Conservation (phyloP, 2,888 invertebrate species). For the Melanchra persicariae region DNA sequence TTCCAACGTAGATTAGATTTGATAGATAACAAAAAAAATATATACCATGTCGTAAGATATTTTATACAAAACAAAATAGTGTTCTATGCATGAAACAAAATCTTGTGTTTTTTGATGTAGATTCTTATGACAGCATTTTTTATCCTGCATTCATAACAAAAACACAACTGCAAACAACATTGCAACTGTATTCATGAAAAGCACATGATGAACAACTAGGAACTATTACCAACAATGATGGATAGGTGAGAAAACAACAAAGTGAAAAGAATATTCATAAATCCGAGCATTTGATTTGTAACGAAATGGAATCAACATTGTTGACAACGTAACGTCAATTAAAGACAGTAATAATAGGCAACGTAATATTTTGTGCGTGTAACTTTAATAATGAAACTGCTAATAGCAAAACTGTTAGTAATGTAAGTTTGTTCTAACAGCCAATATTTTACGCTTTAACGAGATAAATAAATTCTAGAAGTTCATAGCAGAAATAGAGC, state of each 20-base stretch:
- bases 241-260: not conserved
- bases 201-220: not conserved
- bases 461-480: not conserved
- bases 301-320: slow-evolving; percentile 3
- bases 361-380: slow-evolving; percentile 8
- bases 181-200: too few species aligned
- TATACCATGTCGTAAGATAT: not conserved
- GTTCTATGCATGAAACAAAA: not conserved
- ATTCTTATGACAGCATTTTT: not conserved
- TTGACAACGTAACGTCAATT: slow-evolving; percentile 27
- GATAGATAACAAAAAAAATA: too few species aligned
- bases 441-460: not conserved
- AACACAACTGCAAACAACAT: too few species aligned
- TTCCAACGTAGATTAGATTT: too few species aligned
- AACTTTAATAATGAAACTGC: not conserved
- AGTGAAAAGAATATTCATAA: not conserved
- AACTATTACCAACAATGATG: not conserved
- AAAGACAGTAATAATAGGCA: slow-evolving; percentile 5
- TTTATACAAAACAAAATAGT: not conserved
- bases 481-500: too few species aligned
- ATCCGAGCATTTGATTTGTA: slow-evolving; percentile 20
- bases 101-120: not conserved
- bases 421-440: not conserved
- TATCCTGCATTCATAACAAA: too few species aligned
- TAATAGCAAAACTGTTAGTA: slow-evolving; percentile 4